Evolutionary conservation across 2,797 vertebrate genomes (phyloP).

Genomic region (Acanthurus leucopareius): DNA sequence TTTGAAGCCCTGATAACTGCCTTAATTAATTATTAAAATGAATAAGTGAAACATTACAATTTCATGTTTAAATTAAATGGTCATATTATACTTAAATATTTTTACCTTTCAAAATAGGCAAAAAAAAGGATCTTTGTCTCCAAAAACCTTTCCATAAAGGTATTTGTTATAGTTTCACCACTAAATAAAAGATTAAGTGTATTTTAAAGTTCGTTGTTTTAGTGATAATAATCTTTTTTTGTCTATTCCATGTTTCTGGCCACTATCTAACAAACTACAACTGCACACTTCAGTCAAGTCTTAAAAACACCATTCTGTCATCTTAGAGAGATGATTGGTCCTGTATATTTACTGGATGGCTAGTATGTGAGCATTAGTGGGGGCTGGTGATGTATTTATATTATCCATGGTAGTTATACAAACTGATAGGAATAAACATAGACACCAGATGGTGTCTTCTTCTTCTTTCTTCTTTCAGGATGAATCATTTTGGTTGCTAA

Average conservation of each 20-base stretch:
- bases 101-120: background rate
- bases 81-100: too few species aligned
- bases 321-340: background rate
- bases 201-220: background rate
- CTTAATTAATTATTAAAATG: too few species aligned
- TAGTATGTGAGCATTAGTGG: background rate
- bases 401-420: background rate
- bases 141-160: background rate
- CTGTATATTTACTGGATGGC: background rate
- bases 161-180: background rate
- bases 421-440: background rate
- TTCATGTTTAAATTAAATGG: too few species aligned
- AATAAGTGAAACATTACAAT: too few species aligned
- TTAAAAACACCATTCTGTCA: background rate
- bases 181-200: background rate
- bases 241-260: too few species aligned
- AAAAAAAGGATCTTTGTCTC: background rate
- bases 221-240: background rate
- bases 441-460: slow-evolving; percentile 17
- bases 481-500: slow-evolving; percentile 19
- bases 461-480: background rate
- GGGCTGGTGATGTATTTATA: background rate
- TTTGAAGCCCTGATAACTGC: too few species aligned
- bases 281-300: background rate
- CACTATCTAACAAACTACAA: background rate